phyloP scores from a whole-genome alignment of 2,888 invertebrate genomes.

The Elegia similella region DNA sequence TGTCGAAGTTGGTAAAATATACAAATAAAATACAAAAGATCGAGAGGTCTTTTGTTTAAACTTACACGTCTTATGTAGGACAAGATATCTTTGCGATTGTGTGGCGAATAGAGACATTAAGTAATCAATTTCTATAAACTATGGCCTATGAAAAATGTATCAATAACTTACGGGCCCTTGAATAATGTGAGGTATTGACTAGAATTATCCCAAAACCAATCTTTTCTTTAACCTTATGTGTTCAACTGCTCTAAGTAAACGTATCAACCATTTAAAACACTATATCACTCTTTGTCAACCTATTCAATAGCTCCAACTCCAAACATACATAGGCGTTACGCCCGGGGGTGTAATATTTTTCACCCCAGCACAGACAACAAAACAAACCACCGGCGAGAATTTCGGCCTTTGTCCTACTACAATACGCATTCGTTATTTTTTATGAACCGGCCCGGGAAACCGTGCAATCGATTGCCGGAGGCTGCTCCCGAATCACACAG shows the following conservation, averaged over 20 bases:
- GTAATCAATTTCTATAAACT: too few relatives aligned
- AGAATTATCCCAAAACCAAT: not conserved
- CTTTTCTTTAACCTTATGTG: not conserved
- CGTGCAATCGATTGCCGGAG: slow-evolving; percentile 67
- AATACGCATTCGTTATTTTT: slow-evolving; percentile 58
- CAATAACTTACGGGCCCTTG: too few relatives aligned
- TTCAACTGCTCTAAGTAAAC: not conserved
- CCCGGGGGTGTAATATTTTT: slow-evolving; percentile 79
- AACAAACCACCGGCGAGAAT: slow-evolving; percentile 53
- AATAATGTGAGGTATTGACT: not conserved
- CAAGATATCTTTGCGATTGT: too few relatives aligned
- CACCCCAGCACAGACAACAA: slow-evolving; percentile 64
- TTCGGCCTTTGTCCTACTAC: slow-evolving; percentile 61
- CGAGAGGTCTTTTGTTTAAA: too few relatives aligned
- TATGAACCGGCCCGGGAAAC: slow-evolving; percentile 53
- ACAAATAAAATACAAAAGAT: too few relatives aligned
- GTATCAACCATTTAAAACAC: not conserved
- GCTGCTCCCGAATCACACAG: slow-evolving; percentile 70
- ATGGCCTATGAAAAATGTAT: too few relatives aligned
- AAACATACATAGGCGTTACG: slow-evolving; percentile 42
- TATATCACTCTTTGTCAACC: not conserved
- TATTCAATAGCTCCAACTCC: not conserved
- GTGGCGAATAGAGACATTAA: too few relatives aligned
- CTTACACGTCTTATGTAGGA: too few relatives aligned
- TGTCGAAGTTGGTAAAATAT: too few relatives aligned